Evolutionary conservation across 1,140 invertebrate genomes (phyloP).

Genomic region (Trachelipus rathkii): DNA sequence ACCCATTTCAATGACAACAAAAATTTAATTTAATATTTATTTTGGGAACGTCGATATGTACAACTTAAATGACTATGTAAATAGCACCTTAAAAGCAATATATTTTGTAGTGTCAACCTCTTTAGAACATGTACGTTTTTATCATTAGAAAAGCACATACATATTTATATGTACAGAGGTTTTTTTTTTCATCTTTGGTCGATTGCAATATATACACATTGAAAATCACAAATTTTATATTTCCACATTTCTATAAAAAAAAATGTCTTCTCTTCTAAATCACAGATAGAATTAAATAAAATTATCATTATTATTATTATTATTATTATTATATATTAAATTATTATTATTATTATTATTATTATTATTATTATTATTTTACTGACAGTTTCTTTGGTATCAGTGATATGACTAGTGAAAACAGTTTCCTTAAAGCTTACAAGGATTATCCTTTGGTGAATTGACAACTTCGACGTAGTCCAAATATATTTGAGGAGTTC

Average conservation of each 20-base stretch:
- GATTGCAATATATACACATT: neutral
- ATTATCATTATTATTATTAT: constrained; percentile 6
- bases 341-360: constrained; percentile 13
- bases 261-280: neutral
- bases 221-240: neutral
- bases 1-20: too few relatives aligned
- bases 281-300: neutral
- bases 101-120: too few relatives aligned
- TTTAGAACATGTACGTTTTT: too few relatives aligned
- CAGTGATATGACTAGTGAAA: neutral
- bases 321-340: constrained; percentile 1
- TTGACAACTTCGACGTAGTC: neutral
- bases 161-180: neutral
- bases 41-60: too few relatives aligned
- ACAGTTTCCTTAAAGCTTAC: neutral
- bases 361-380: constrained; percentile 15
- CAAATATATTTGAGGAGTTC: neutral
- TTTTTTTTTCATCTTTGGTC: neutral
- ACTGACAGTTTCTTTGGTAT: neutral
- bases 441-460: neutral
- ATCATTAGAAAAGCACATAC: too few relatives aligned
- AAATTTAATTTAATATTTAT: too few relatives aligned
- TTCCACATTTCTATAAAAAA: neutral
- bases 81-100: too few relatives aligned
- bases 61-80: too few relatives aligned